Evolutionary conservation across 2,113 vertebrate species (phyloP), one percentile per base, ranked within the genome.

Genomic region (Phyllostomus discolor): DNA sequence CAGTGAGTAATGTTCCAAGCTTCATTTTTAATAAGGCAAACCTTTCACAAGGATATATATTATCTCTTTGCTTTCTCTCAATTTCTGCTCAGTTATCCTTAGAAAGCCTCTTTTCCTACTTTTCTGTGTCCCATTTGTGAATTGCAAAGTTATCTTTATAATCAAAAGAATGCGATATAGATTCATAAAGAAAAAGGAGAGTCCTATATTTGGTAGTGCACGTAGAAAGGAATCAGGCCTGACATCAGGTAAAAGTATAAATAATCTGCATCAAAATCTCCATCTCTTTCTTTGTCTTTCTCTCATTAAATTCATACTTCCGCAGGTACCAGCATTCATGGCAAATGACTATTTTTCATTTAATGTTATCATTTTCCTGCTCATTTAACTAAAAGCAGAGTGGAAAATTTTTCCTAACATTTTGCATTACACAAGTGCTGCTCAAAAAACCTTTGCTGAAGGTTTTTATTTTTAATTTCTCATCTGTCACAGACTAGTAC

Each of bases 371-470:
- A 26, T 84, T 90, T 95, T 86, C 33, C 28, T 70, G 69, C 50
- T 95, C 64, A 87, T 79, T 79, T 91, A 97, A 57, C 73, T 62
- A 46, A 95, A 93, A 96, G 67, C 78, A 79, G 10, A 33, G 72
- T 26, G 52, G 52, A 85, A 93, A 22, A 33, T 66, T 82, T 81
- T 57, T 81, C 11, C 72, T 91, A 64, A 57, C 6, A 81, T 91
- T 93, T 72, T 76, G 70, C 67, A 35, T 85, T 92, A 73, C 11
- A 3, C 54, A 69, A 90, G 78, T 31, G 10, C 59, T 67, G 12
- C 57, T 90, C 48, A 75, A 83, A 84, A 76, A 76, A 70, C 46
- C 76, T 76, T 48, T 10, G 10, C 35, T 31, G 24, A 75, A 86
- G 33, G 16, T 72, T 89, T 95, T 87, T 50, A 72, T 95, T 95